Evolutionary conservation across 2,113 vertebrate species (phyloP).

Genomic region (Stigmatopora nigra): DNA sequence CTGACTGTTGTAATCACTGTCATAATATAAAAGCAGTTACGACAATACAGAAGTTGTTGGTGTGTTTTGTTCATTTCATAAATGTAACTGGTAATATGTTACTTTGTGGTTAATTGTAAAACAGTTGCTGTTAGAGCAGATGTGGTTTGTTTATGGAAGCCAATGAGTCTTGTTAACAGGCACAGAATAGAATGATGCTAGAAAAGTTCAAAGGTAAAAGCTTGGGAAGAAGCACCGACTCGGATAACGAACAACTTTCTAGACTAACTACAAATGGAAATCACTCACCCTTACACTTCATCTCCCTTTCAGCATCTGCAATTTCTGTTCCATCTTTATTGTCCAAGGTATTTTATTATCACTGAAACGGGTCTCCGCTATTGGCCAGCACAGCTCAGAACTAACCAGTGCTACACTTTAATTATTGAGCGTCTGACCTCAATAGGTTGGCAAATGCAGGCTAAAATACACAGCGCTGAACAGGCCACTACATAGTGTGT

Average conservation of each 20-base stretch:
- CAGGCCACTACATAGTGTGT: conserved; percentile 34
- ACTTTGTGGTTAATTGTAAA: too few relatives aligned
- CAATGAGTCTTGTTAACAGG: too few relatives aligned
- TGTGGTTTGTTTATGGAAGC: too few relatives aligned
- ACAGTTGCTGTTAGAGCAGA: too few relatives aligned
- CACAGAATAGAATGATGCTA: too few relatives aligned
- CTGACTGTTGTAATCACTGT: too few relatives aligned
- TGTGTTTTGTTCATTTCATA: too few relatives aligned
- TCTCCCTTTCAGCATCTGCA: conserved; percentile 18
- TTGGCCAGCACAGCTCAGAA: conserved; percentile 45
- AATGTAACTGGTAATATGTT: too few relatives aligned
- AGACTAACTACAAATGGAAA: conserved; percentile 10
- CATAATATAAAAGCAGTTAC: background rate
- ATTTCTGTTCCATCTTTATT: conserved; percentile 21
- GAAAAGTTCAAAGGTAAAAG: background rate
- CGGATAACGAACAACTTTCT: background rate
- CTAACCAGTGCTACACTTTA: conserved; percentile 65
- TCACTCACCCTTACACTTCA: conserved; percentile 12
- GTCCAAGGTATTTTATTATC: conserved; percentile 16
- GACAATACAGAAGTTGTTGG: too few relatives aligned
- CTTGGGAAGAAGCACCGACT: background rate
- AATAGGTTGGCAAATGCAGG: conserved; percentile 58
- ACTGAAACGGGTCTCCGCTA: conserved; percentile 39
- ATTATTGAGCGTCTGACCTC: conserved; percentile 71
- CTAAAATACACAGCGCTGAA: conserved; percentile 41